Evolutionary conservation across 2,113 vertebrate species (phyloP).

Genomic region (Corydoras sp.): DNA sequence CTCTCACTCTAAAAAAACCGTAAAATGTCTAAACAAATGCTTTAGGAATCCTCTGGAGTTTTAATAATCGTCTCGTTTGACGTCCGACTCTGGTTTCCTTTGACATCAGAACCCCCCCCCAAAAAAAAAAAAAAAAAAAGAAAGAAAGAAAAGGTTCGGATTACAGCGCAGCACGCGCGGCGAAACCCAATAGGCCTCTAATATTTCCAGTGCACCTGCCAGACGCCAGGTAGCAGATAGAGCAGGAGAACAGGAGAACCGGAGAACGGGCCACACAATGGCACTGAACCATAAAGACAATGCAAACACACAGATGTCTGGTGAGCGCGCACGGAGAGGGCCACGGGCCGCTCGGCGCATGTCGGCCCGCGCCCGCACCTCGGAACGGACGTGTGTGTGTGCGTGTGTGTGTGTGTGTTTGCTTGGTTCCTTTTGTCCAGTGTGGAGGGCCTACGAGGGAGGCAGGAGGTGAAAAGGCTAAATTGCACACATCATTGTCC

Average conservation of each 20-base stretch:
- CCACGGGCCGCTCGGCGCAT: constrained; percentile 30
- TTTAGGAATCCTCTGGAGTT: no score
- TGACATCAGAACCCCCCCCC: constrained; percentile 19
- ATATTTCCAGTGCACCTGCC: constrained; percentile 43
- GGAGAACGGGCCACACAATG: constrained; percentile 27
- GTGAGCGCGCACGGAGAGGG: constrained; percentile 22
- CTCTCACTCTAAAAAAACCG: no score
- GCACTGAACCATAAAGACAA: constrained; percentile 42
- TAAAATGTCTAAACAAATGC: no score
- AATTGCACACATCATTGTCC: constrained; percentile 66
- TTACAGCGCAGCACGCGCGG: constrained; percentile 45
- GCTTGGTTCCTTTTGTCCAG: constrained; percentile 38
- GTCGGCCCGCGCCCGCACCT: constrained; percentile 33
- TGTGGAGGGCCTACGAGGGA: constrained; percentile 21
- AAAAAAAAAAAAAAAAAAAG: no score
- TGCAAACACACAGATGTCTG: constrained; percentile 40
- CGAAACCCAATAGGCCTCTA: constrained; percentile 51
- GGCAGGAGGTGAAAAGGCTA: constrained; percentile 69
- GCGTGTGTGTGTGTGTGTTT: constrained; percentile 26
- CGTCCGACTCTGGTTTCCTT: constrained; percentile 17
- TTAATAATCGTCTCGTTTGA: background rate
- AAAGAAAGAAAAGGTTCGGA: constrained; percentile 40
- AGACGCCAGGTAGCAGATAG: constrained; percentile 34
- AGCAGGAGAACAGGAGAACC: constrained; percentile 40
- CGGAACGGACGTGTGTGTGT: constrained; percentile 17